Conservation (phyloP, 2,797 vertebrate genomes). For the Natrix natrix region DNA sequence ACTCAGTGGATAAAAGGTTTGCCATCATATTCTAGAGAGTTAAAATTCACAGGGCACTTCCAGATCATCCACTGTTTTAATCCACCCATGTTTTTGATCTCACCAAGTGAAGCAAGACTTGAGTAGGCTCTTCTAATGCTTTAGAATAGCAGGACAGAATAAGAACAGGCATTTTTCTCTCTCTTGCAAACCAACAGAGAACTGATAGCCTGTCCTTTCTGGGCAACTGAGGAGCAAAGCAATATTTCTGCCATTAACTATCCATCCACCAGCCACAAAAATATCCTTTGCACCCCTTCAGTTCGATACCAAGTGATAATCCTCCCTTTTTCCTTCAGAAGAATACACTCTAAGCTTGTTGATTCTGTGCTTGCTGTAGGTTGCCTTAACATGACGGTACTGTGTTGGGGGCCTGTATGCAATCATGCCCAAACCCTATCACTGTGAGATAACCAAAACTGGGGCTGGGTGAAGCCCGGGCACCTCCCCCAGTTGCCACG, state of each 20-base stretch:
- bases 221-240: background rate
- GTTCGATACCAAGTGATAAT: background rate
- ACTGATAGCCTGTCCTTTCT: background rate
- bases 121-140: background rate
- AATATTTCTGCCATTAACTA: background rate
- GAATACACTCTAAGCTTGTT: background rate
- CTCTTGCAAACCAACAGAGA: background rate
- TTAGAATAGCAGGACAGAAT: background rate
- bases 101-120: background rate
- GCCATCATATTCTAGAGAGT: background rate
- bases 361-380: background rate
- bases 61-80: background rate
- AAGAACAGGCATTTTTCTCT: background rate
- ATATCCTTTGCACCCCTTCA: background rate
- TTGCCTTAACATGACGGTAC: background rate
- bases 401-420: background rate
- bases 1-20: too few relatives aligned
- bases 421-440: background rate
- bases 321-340: background rate
- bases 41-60: background rate
- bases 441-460: background rate
- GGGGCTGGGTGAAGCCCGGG: background rate
- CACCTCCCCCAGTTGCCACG: background rate
- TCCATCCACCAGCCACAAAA: background rate
- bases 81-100: background rate